These are phyloP conservation scores for Semnopithecus entellus DNA, from an alignment of 2,113 vertebrate genomes.

Conservation along the genomic window DNA sequence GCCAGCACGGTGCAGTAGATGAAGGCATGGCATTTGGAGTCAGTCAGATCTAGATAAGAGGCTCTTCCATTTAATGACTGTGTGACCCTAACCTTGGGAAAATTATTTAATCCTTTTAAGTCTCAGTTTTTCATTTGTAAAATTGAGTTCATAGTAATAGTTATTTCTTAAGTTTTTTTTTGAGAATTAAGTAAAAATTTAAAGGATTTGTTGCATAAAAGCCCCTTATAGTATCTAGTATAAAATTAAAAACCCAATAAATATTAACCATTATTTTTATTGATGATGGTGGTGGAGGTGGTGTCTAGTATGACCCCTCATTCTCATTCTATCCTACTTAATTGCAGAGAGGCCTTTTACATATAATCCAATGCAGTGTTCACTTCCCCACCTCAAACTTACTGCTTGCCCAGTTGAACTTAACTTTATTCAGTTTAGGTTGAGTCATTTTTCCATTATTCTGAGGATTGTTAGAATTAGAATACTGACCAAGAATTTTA, in stretches of 20 bases:
- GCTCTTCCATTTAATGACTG: not conserved
- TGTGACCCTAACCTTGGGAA: not conserved
- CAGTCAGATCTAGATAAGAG: not conserved
- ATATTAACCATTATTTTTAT: not conserved
- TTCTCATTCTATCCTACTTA: not conserved
- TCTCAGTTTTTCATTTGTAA: not conserved
- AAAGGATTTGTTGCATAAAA: not conserved
- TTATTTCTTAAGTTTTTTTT: not conserved
- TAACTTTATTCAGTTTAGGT: not conserved
- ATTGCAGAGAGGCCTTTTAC: not conserved
- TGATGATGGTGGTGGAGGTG: not conserved
- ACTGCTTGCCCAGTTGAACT: not conserved
- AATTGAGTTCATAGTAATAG: not conserved
- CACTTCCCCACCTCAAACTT: not conserved
- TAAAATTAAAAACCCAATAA: not conserved
- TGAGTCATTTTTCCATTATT: not conserved
- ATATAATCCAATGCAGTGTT: not conserved
- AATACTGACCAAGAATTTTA: not conserved
- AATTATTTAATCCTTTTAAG: not conserved
- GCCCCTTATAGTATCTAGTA: not conserved
- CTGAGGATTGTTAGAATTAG: conserved; percentile 5
- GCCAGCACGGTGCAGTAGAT: no score
- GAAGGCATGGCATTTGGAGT: not conserved
- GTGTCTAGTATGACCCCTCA: not conserved
- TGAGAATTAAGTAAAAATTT: not conserved